Evolutionary conservation across 92 coral and sea anemone species (phyloP).

Genomic region (Montipora capitata): DNA sequence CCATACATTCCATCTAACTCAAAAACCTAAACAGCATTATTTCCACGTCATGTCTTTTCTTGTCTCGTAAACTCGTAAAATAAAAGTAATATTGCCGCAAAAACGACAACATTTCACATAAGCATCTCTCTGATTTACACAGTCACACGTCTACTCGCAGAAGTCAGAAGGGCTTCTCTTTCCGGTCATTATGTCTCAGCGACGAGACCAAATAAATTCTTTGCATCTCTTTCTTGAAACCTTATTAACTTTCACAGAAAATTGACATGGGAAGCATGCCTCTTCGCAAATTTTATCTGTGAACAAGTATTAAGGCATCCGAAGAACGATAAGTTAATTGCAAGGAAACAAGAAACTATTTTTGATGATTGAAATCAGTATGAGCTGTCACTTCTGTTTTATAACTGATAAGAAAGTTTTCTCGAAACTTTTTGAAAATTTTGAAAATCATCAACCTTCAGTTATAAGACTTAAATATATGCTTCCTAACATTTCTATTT

Average conservation of each 20-base stretch:
- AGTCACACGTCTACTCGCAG: too few species aligned
- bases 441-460: too few species aligned
- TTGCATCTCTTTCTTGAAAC: not conserved
- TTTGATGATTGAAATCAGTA: conserved; percentile 31
- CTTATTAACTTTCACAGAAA: not conserved
- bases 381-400: conserved; percentile 18
- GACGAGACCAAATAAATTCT: not conserved
- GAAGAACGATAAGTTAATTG: not conserved
- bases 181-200: not conserved
- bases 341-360: conserved; percentile 5
- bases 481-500: not conserved
- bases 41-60: not conserved
- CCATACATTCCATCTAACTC: too few species aligned
- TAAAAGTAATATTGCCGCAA: too few species aligned
- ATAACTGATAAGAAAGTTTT: conserved; percentile 15
- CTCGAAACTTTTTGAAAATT: too few species aligned
- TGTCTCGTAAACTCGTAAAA: too few species aligned
- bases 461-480: not conserved
- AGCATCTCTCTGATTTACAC: too few species aligned
- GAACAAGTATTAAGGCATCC: not conserved
- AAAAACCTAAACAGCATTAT: too few species aligned
- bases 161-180: not conserved
- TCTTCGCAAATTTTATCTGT: not conserved
- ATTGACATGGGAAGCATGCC: too few species aligned
- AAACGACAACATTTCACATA: too few species aligned